Percentiles rank a stretch among this genome's conserved stretches.
Evolutionary conservation across 2,113 vertebrate genomes (phyloP).

Genomic region (Prionailurus viverrinus): DNA sequence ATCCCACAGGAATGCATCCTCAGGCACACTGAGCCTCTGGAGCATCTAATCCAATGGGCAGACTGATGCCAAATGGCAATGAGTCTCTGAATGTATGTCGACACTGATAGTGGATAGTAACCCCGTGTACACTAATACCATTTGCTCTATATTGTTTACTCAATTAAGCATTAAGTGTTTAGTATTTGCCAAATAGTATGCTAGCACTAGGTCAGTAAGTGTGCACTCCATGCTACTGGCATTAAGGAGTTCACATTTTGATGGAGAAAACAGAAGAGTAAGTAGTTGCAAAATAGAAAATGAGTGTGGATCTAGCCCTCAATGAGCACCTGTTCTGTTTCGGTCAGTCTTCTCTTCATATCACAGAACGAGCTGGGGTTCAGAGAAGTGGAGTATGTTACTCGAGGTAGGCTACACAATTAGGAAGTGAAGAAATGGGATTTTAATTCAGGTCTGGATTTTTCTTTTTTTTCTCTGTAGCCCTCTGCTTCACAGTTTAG

Average conservation of each 20-base stretch:
- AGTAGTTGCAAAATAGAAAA: not conserved
- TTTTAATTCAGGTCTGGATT: not conserved
- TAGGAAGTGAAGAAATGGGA: not conserved
- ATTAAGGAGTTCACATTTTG: not conserved
- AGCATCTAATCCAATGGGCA: not conserved
- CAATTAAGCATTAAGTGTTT: not conserved
- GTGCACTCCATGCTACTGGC: not conserved
- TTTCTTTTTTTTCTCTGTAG: not conserved
- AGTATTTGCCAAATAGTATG: not conserved
- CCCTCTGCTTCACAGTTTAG: not conserved
- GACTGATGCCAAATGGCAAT: not conserved
- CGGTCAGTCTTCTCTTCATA: not conserved
- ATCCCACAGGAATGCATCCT: not conserved
- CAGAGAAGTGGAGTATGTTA: not conserved
- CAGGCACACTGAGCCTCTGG: not conserved
- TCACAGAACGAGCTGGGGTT: not conserved
- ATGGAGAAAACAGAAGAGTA: not conserved
- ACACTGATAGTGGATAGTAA: not conserved
- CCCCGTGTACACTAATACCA: too few species aligned
- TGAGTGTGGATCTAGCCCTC: not conserved
- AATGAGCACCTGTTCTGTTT: not conserved
- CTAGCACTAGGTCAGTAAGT: not conserved
- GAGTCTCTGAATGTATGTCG: not conserved
- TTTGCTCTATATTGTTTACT: not conserved
- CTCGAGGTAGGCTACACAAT: not conserved